phyloP scores from a whole-genome alignment of 2,888 invertebrate genomes.

The Oscheius sp. region DNA sequence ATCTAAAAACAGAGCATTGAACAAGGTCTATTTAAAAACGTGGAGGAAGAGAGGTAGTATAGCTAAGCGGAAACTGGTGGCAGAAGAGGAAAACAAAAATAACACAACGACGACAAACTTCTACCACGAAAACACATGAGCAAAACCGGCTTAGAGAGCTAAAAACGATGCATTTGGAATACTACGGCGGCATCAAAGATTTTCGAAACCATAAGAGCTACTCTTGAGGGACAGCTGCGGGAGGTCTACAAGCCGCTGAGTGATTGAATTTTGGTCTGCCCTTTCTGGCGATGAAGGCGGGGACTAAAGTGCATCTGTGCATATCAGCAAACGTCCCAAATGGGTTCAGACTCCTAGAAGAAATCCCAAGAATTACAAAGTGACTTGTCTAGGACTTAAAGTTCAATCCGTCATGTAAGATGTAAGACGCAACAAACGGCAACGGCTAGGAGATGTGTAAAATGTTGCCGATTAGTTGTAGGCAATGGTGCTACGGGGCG shows the following conservation, averaged over 20 bases:
- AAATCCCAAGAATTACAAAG: too few relatives aligned
- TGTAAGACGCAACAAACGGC: neutral
- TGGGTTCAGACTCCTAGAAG: too few relatives aligned
- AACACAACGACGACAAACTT: constrained; percentile 30
- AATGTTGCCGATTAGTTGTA: constrained; percentile 32
- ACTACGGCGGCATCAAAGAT: constrained; percentile 12
- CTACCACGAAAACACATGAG: constrained; percentile 29
- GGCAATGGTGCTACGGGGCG: constrained; percentile 20
- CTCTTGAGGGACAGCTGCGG: constrained; percentile 20
- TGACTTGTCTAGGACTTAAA: neutral
- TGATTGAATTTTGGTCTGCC: constrained; percentile 35
- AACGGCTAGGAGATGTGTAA: neutral
- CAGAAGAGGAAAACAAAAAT: constrained; percentile 33
- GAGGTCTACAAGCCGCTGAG: constrained; percentile 26
- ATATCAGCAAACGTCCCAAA: constrained; percentile 3
- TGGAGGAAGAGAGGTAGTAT: constrained; percentile 8
- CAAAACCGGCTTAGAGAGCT: neutral
- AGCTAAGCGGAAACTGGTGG: constrained; percentile 16
- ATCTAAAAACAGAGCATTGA: constrained; percentile 1
- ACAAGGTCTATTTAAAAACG: neutral
- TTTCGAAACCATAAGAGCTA: constrained; percentile 6
- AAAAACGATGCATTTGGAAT: constrained; percentile 12
- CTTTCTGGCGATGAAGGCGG: constrained; percentile 31
- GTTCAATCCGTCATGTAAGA: neutral
- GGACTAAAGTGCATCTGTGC: constrained; percentile 33